phyloP scores from a whole-genome alignment of 2,113 vertebrate species.

The Tinamus guttatus region DNA sequence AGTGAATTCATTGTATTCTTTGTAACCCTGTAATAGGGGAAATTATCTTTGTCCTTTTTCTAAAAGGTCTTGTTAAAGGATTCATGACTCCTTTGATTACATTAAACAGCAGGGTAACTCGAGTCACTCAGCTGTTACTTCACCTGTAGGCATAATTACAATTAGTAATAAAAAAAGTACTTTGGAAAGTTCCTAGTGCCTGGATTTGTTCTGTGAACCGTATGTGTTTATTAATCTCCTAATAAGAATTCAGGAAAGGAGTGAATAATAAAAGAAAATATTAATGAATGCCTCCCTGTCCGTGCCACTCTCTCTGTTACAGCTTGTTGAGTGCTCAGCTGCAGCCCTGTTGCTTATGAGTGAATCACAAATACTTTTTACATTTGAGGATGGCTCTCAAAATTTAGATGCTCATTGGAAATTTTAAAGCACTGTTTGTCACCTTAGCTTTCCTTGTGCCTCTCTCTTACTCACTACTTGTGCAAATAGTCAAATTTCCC shows the following conservation, averaged over 20 bases:
- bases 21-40: neutral
- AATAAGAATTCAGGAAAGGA: constrained; percentile 34
- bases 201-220: constrained; percentile 11
- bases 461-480: neutral
- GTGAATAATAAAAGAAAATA: constrained; percentile 13
- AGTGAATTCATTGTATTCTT: neutral
- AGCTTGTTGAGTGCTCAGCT: neutral
- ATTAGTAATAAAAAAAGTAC: constrained; percentile 5
- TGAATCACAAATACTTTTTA: neutral
- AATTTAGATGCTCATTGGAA: neutral
- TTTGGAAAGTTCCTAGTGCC: neutral
- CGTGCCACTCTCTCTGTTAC: neutral
- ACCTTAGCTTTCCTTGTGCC: neutral
- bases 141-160: constrained; percentile 41
- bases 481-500: neutral
- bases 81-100: constrained; percentile 35
- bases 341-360: neutral
- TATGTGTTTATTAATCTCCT: constrained; percentile 42
- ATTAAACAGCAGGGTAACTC: constrained; percentile 44
- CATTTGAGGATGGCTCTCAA: neutral
- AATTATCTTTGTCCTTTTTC: constrained; percentile 13
- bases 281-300: neutral
- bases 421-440: neutral
- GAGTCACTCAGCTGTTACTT: constrained; percentile 42
- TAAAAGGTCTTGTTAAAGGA: constrained; percentile 48